phyloP scores from a whole-genome alignment of 2,113 vertebrate genomes.

The Raja brachyura region DNA sequence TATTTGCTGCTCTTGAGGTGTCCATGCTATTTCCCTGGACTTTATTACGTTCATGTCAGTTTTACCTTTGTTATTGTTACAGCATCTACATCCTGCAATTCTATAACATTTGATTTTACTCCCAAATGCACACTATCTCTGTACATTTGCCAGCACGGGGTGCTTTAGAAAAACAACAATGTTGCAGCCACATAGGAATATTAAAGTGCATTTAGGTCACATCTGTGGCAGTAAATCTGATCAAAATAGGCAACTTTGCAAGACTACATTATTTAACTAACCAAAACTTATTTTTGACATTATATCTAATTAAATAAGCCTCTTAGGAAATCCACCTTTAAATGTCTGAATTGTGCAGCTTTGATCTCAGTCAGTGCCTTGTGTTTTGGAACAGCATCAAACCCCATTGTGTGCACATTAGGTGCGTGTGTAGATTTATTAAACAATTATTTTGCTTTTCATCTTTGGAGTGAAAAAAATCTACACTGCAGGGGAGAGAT shows the following conservation, averaged over 20 bases:
- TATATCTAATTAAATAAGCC: neutral
- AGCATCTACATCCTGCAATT: too few relatives aligned
- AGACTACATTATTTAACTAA: neutral
- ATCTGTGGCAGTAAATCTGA: neutral
- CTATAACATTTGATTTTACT: neutral
- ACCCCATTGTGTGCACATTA: neutral
- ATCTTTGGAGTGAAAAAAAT: neutral
- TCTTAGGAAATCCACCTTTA: neutral
- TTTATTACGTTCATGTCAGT: neutral
- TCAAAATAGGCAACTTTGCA: neutral
- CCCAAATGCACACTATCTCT: too few relatives aligned
- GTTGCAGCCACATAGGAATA: neutral
- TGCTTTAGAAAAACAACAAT: neutral
- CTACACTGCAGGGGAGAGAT: neutral
- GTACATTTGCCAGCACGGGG: neutral
- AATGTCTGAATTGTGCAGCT: neutral
- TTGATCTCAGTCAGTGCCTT: neutral
- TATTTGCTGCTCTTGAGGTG: neutral
- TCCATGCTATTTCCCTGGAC: neutral
- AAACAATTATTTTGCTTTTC: neutral
- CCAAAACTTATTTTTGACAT: neutral
- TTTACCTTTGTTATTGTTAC: neutral
- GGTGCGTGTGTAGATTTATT: neutral
- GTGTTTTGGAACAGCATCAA: neutral
- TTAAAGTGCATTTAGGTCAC: neutral